These are phyloP conservation scores for rat (Rattus norvegicus) DNA, from an alignment of 2,113 vertebrate species.

Conservation along the genomic window DNA sequence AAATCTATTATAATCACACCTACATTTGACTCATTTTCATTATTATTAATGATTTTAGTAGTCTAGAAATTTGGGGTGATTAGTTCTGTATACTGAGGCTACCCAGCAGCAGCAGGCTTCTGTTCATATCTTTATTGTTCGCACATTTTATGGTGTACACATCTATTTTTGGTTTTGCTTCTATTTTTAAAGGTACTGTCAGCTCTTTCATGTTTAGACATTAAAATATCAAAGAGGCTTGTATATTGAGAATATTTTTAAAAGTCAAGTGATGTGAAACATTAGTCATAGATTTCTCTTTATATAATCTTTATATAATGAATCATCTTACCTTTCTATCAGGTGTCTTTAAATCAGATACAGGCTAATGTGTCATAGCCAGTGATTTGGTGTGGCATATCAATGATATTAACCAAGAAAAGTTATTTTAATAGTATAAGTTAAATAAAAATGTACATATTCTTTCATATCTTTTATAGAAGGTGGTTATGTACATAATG, in stretches of 20 bases:
- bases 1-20: background rate
- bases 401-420: slow-evolving; percentile 33
- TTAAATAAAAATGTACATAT: slow-evolving; percentile 21
- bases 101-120: background rate
- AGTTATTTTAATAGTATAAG: slow-evolving; percentile 45
- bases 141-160: background rate
- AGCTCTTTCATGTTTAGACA: slow-evolving; percentile 16
- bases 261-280: background rate
- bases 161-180: slow-evolving; percentile 18
- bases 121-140: slow-evolving; percentile 10
- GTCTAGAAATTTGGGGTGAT: slow-evolving; percentile 1
- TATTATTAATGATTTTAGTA: slow-evolving; percentile 43
- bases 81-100: slow-evolving; percentile 37
- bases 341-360: slow-evolving; percentile 13
- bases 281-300: slow-evolving; percentile 13
- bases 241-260: background rate
- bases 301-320: background rate
- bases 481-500: slow-evolving; percentile 32
- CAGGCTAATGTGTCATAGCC: slow-evolving; percentile 7
- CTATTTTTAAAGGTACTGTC: slow-evolving; percentile 52
- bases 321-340: slow-evolving; percentile 11
- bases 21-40: slow-evolving; percentile 43
- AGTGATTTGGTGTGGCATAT: background rate
- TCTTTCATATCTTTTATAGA: slow-evolving; percentile 6
- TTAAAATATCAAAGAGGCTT: slow-evolving; percentile 30